Percentiles rank a stretch among this genome's conserved stretches.
Evolutionary conservation across 2,888 invertebrate species (phyloP).

Genomic region (Aporophyla lueneburgensis): DNA sequence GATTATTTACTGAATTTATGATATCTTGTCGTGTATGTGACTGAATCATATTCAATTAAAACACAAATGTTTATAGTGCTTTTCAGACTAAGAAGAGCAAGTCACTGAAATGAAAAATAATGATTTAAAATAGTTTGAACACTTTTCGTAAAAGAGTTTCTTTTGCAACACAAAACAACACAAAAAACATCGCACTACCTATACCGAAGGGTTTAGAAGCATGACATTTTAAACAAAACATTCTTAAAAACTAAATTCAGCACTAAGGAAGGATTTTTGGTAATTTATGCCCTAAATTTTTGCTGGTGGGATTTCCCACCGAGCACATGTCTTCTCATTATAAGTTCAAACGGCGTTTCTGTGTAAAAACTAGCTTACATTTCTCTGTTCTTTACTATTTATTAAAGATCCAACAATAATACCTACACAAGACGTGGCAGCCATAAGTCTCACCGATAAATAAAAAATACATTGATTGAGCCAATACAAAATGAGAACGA

Average conservation of each 20-base stretch:
- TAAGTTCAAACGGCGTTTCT: not conserved
- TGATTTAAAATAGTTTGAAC: not conserved
- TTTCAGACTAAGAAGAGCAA: not conserved
- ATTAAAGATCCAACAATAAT: not conserved
- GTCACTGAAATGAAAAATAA: not conserved
- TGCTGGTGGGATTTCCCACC: no score
- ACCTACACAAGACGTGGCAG: not conserved
- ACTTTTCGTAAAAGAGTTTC: no score
- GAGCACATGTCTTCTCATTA: no score
- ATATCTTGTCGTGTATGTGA: not conserved
- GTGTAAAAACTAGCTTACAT: not conserved
- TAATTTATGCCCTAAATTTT: no score
- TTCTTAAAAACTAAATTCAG: no score
- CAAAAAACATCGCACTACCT: no score
- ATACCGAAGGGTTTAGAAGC: no score
- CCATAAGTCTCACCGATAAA: not conserved
- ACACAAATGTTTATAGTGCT: not conserved
- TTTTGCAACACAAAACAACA: no score
- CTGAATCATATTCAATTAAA: constrained; percentile 1
- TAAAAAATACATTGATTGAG: not conserved
- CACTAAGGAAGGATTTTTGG: no score
- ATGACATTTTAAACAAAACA: no score
- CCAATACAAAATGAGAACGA: not conserved
- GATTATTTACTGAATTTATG: not conserved
- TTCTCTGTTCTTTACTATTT: not conserved